A percentile compares a stretch with the other conserved stretches of the same genome.
These are phyloP conservation scores for Phaetusa simplex DNA, from an alignment of 2,113 vertebrate genomes.

Conservation along the genomic window DNA sequence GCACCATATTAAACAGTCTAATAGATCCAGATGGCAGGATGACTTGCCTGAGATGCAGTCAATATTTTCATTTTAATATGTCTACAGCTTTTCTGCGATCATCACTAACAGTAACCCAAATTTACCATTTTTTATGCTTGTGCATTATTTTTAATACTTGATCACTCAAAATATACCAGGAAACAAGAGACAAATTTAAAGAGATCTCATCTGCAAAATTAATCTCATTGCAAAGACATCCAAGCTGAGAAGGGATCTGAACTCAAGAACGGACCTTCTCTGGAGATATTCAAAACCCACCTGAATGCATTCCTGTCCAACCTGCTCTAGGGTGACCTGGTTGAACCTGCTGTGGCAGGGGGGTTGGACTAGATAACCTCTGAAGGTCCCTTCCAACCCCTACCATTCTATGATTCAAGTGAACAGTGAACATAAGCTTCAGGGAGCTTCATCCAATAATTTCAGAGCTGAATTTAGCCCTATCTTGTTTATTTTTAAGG, in stretches of 20 bases:
- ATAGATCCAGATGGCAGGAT: neutral
- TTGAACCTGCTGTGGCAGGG: neutral
- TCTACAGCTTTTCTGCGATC: neutral
- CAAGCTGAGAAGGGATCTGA: neutral
- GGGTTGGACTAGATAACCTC: neutral
- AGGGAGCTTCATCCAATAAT: neutral
- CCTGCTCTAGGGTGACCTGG: neutral
- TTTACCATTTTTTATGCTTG: neutral
- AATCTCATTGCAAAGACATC: neutral
- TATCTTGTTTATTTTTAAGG: neutral
- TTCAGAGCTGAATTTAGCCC: neutral
- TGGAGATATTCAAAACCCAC: neutral
- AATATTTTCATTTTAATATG: neutral
- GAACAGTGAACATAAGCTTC: neutral
- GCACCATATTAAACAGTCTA: neutral
- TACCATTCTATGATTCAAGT: neutral
- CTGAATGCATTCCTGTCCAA: neutral
- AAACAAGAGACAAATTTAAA: neutral
- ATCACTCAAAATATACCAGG: neutral
- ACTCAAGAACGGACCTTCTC: neutral
- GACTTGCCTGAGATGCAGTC: neutral
- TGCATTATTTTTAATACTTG: neutral
- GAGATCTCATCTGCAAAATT: neutral
- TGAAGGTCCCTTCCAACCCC: neutral
- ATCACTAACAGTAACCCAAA: neutral